Conservation (phyloP, 1,140 invertebrate genomes). For the Scaptomyza hsui region DNA sequence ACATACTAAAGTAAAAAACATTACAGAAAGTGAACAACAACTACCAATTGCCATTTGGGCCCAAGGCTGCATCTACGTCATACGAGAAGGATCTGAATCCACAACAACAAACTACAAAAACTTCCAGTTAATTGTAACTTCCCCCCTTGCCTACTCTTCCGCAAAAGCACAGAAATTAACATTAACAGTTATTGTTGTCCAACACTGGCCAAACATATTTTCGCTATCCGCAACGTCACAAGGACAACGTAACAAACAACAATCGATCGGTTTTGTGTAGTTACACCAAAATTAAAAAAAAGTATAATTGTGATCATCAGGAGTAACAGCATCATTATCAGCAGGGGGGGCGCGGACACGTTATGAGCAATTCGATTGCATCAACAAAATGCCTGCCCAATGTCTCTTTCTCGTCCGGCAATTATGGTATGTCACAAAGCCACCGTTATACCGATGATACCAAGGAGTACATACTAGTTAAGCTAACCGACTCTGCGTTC, state of each 20-base stretch:
- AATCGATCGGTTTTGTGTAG: conserved; percentile 16
- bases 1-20: conserved; percentile 67
- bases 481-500: conserved; percentile 96
- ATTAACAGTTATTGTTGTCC: conserved; percentile 17
- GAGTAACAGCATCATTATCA: not conserved
- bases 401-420: conserved; percentile 89
- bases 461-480: conserved; percentile 96
- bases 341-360: conserved; percentile 62
- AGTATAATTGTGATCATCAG: conserved; percentile 32
- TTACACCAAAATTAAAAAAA: conserved; percentile 2
- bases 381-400: conserved; percentile 94
- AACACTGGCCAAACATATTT: conserved; percentile 33
- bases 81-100: conserved; percentile 5
- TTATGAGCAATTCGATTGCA: conserved; percentile 85
- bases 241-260: conserved; percentile 15
- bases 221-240: conserved; percentile 45
- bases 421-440: conserved; percentile 97
- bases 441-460: conserved; percentile 89
- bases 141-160: conserved; percentile 18
- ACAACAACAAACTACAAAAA: conserved; percentile 22
- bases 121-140: conserved; percentile 46
- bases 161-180: not conserved
- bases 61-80: conserved; percentile 47
- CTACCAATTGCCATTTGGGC: conserved; percentile 35
- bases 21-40: conserved; percentile 53